Conservation (phyloP, 1,140 invertebrate genomes). For the Drosophila watanabei region DNA sequence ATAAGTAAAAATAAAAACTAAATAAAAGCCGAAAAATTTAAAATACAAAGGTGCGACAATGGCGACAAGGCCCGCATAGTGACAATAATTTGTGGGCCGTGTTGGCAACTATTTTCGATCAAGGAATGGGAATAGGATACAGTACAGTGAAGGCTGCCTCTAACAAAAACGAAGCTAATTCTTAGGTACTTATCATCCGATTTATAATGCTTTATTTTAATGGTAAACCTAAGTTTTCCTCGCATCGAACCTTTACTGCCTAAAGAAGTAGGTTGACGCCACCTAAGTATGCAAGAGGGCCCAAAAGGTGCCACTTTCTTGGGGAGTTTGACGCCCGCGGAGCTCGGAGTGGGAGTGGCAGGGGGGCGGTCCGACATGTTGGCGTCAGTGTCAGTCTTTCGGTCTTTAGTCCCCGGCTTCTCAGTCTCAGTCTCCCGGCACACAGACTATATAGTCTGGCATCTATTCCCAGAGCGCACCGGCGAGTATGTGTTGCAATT, state of each 20-base stretch:
- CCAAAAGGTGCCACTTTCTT: constrained; percentile 70
- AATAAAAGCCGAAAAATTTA: neutral
- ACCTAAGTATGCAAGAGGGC: constrained; percentile 75
- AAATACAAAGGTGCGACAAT: constrained; percentile 68
- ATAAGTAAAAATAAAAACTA: neutral
- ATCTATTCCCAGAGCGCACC: constrained; percentile 45
- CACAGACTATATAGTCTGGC: constrained; percentile 31
- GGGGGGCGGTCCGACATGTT: constrained; percentile 58
- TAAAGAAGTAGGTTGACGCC: constrained; percentile 77
- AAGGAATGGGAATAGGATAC: constrained; percentile 44
- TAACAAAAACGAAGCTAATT: too few species aligned
- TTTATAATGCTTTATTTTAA: neutral
- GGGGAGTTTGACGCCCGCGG: constrained; percentile 68
- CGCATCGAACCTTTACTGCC: constrained; percentile 11
- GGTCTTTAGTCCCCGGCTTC: neutral
- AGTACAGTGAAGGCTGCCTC: constrained; percentile 16
- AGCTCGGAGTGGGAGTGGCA: constrained; percentile 10
- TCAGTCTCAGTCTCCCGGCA: constrained; percentile 13
- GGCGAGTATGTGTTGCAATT: constrained; percentile 77
- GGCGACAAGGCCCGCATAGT: constrained; percentile 52
- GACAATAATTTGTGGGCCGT: constrained; percentile 76
- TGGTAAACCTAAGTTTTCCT: neutral
- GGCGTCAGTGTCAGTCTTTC: constrained; percentile 75
- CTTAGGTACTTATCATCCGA: too few species aligned
- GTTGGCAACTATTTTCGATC: constrained; percentile 63